Base-by-base conservation (phyloP, 1,140 invertebrate species). In the Neodiprion pinetum region DNA sequence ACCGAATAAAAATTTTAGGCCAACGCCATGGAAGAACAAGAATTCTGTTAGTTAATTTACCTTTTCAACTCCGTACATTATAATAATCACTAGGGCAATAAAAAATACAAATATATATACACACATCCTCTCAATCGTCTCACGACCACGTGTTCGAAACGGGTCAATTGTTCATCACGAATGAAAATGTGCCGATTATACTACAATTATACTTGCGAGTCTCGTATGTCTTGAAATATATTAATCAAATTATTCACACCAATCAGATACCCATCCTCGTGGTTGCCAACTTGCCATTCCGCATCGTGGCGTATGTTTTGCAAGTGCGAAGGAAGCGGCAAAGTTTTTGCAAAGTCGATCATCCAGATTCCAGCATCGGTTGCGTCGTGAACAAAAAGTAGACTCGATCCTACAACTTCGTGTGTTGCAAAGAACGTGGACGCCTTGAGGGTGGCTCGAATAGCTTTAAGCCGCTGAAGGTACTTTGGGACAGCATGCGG, bases 301-400 rank as follows among this genome's bases (percentile, higher is more conserved):
- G 92, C 91, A 72, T 93, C 92, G 85, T 99, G 98, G 75, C 93
- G 92, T 73, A 99, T 95, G 67, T 86, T 88, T 3, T 78, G 82
- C 67, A 95, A 84, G 72, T 93, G 90, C 1, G 92, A 90, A 2
- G 96, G 96, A 68, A 99, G 88, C 14, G 92, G 92, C 69, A 96
- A 91, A 2, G 97, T 98, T 88, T 99, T 99, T 9, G 97, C 98
- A 88, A 99, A 99, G 89, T 99, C 98, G 73, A 99, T 99, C 90
- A 99, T 93, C 98, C 98, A 99, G 12, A 99, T 92, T 75, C 94
- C 95, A 7, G 97, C 96, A 80, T 93, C 94, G 73, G 92, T 91
- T 17, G 93, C 90, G 84, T 99, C 97, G 88, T 99, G 98, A 9
- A 99, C 96, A 87, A 99, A 99, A 49, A 99, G 90, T 69, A 99